These are phyloP conservation scores for Coreius guichenoti DNA, from an alignment of 2,797 vertebrate genomes.

Conservation along the genomic window DNA sequence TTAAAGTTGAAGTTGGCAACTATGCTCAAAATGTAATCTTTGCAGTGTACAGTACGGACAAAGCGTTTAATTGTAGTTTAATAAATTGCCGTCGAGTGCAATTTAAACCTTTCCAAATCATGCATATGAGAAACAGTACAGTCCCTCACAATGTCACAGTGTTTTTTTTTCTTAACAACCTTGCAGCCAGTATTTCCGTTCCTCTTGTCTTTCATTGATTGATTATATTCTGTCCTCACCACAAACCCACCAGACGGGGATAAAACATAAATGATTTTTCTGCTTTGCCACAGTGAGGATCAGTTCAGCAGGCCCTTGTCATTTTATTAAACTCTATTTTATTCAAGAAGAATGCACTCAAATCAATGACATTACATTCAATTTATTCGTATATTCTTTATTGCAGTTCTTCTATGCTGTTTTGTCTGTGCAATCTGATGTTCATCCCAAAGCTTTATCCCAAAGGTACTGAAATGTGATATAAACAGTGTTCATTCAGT, in stretches of 20 bases:
- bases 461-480: not conserved
- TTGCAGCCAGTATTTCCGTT: slow-evolving; percentile 22
- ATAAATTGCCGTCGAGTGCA: slow-evolving; percentile 5
- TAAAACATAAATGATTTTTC: slow-evolving; percentile 41
- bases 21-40: slow-evolving; percentile 15
- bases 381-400: not conserved
- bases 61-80: slow-evolving; percentile 24
- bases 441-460: not conserved
- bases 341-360: slow-evolving; percentile 27
- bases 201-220: slow-evolving; percentile 38
- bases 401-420: not conserved
- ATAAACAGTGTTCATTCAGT: not conserved
- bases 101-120: slow-evolving; percentile 32
- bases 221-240: slow-evolving; percentile 33
- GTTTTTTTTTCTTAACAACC: slow-evolving; percentile 23
- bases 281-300: slow-evolving; percentile 10
- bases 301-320: slow-evolving; percentile 11
- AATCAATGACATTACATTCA: slow-evolving; percentile 28
- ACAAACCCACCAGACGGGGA: slow-evolving; percentile 46
- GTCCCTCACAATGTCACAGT: slow-evolving; percentile 5
- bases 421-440: slow-evolving; percentile 1
- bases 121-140: not conserved
- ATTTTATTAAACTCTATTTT: slow-evolving; percentile 38
- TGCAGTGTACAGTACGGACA: slow-evolving; percentile 20
- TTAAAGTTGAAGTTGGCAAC: not conserved